Percentiles rank a stretch among this genome's conserved stretches.
These are phyloP conservation scores for Anabacerthia variegaticeps DNA, from an alignment of 2,797 vertebrate species.

Conservation along the genomic window DNA sequence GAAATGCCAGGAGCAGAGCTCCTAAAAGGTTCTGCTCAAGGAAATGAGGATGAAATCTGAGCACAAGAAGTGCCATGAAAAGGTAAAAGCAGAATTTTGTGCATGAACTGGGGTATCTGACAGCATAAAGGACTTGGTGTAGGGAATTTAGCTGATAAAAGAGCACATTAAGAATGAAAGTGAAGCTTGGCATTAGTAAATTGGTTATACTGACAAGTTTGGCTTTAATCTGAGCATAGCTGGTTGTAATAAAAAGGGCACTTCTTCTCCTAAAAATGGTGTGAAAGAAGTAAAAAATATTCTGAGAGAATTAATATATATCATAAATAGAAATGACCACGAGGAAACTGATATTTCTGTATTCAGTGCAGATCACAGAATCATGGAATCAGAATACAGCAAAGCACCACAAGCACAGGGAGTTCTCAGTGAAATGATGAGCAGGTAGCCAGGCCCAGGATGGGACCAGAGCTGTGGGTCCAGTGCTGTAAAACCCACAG, in stretches of 20 bases:
- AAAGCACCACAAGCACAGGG: not conserved
- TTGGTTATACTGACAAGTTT: not conserved
- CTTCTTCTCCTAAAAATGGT: not conserved
- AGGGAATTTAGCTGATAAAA: not conserved
- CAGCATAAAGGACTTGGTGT: not conserved
- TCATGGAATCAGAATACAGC: not conserved
- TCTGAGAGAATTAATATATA: not conserved
- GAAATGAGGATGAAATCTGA: not conserved
- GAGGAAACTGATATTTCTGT: not conserved
- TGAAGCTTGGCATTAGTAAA: not conserved
- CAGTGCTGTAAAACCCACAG: not conserved
- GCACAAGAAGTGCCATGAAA: not conserved
- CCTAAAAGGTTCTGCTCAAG: not conserved
- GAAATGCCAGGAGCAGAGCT: not conserved
- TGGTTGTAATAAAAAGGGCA: not conserved
- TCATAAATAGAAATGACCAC: not conserved
- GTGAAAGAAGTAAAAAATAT: not conserved
- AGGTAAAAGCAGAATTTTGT: not conserved
- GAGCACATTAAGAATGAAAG: not conserved
- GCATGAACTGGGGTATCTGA: not conserved
- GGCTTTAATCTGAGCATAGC: not conserved
- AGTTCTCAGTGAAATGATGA: not conserved
- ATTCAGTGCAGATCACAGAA: not conserved
- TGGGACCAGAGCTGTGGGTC: not conserved
- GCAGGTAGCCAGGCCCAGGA: not conserved